These are phyloP conservation scores for Poeciliopsis occidentalis DNA, from an alignment of 2,113 vertebrate species.

Conservation along the genomic window DNA sequence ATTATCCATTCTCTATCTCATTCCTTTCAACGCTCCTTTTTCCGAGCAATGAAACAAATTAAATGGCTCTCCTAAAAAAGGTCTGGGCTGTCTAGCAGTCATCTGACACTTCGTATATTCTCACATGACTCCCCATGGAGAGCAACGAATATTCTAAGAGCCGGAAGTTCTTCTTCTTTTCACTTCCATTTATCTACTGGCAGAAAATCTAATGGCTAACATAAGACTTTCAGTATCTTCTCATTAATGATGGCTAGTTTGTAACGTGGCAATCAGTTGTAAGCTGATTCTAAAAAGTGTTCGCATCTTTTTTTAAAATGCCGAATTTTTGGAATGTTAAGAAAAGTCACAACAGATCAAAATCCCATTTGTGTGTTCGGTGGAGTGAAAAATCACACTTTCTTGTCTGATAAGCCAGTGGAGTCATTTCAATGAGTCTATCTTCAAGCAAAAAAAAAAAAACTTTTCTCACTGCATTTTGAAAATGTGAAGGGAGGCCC, in stretches of 20 bases:
- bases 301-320: no score
- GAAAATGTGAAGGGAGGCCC: background rate
- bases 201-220: background rate
- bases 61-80: slow-evolving; percentile 2
- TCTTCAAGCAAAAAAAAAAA: no score
- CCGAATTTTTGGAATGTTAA: no score
- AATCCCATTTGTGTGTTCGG: no score
- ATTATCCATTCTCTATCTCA: slow-evolving; percentile 1
- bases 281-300: no score
- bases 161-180: background rate
- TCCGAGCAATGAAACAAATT: background rate
- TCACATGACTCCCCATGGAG: background rate
- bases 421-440: no score
- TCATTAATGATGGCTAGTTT: background rate
- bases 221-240: background rate
- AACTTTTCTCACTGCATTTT: background rate
- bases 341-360: no score
- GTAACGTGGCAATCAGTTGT: no score
- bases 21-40: background rate
- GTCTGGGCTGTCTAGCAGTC: background rate
- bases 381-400: no score
- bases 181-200: background rate
- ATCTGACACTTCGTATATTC: background rate
- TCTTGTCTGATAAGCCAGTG: no score
- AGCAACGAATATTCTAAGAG: background rate